Conservation (phyloP, 92 coral and sea anemone species). For the Galaxea fascicularis region DNA sequence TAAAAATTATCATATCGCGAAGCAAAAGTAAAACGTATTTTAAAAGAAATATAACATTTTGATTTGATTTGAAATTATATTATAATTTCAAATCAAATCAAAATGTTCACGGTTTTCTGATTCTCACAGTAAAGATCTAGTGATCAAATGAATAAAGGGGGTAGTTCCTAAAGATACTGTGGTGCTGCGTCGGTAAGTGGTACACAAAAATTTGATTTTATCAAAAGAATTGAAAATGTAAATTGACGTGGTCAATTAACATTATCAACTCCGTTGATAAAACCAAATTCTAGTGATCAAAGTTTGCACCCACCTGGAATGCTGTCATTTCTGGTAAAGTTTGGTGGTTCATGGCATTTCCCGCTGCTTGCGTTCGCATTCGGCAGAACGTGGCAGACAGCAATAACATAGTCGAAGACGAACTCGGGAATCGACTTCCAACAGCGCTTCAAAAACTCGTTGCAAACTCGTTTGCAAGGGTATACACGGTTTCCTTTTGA, state of each 20-base stretch:
- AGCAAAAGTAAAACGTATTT: neutral
- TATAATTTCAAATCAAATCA: neutral
- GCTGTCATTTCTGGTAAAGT: slow-evolving; percentile 55
- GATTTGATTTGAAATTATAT: neutral
- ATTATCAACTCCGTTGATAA: neutral
- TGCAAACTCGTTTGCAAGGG: slow-evolving; percentile 74
- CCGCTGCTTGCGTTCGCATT: slow-evolving; percentile 36
- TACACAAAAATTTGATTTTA: no score
- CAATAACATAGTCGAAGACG: neutral
- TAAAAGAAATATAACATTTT: no score
- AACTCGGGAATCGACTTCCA: neutral
- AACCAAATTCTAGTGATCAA: neutral
- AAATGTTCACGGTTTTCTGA: no score
- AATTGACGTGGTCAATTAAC: no score
- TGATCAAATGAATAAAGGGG: no score
- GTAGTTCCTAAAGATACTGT: no score
- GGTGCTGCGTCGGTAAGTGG: no score
- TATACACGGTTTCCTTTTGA: slow-evolving; percentile 40
- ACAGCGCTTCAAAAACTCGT: slow-evolving; percentile 70
- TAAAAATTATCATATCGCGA: neutral
- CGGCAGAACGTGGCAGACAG: slow-evolving; percentile 49
- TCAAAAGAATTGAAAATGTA: neutral
- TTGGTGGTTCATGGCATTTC: slow-evolving; percentile 71
- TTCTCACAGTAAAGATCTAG: no score
- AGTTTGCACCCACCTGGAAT: slow-evolving; percentile 36